Base-by-base conservation (phyloP, 2,113 vertebrate genomes). In the Cyprinodon variegatus region DNA sequence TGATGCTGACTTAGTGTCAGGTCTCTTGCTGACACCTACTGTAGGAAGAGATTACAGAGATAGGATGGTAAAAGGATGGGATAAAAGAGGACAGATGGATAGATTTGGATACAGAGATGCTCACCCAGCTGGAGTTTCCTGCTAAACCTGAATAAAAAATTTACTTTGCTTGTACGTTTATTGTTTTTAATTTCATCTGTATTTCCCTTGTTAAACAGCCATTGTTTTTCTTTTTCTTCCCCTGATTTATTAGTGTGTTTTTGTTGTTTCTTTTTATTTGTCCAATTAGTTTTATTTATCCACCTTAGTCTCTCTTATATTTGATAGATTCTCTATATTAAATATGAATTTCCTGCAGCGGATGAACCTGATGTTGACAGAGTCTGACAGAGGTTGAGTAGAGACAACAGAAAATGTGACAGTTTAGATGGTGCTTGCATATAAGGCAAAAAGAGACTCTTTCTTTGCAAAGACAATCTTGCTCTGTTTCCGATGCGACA, bases 1-100 rank as follows among this genome's bases (percentile, higher is more conserved):
- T 74, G 89, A 84, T 37, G 66, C 77, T 79, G 89, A 91, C 78
- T 91, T 88, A 78, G 80, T 91, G 86, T 92, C 88, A 85, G 85
- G 74, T 79, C 82, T 77, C 48, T 61, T 4, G 70, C 86, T 84
- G 90, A 85, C 86, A 88, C 78, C 20, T 65, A 76, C 41, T 76
- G 81, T 66, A 80, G 86, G 70, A 73, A 61, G 77, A 90, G 88
- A 90, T 90, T 83, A 84, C 74, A 74, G 72, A 61, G 83, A 86
- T 81, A n/a, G 39, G 66, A 67, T 70, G 20, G 22, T 61, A 62
- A 48, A 10, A 53, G 53, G 45, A 14, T 12, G 53, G 20, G 63
- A 81, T 80, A 70, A 78, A 74, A 48, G 73, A 64, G 67, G 78
- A 67, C 70, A 87, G 78, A 86, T 68, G 72, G 77, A 59, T 68